Percentiles rank a stretch among this genome's conserved stretches.
Evolutionary conservation across 2,797 vertebrate genomes (phyloP).

Genomic region (Nyctibius grandis): DNA sequence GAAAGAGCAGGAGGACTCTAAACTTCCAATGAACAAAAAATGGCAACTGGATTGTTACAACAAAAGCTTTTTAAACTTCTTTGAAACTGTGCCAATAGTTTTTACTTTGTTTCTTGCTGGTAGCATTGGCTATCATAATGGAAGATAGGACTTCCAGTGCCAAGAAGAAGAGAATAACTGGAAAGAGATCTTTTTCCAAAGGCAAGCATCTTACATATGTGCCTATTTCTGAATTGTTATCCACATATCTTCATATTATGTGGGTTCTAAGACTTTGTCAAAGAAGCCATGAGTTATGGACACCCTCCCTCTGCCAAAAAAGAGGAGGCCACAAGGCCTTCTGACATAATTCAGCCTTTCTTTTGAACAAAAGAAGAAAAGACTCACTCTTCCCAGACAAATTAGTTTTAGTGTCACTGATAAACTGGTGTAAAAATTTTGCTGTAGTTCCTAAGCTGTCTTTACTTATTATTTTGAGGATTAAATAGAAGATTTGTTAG

Average conservation of each 20-base stretch:
- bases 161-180: conserved; percentile 30
- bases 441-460: neutral
- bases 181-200: conserved; percentile 2
- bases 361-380: neutral
- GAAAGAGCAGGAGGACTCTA: conserved; percentile 24
- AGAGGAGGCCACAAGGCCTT: neutral
- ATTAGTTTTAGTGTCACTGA: neutral
- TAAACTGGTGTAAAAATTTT: neutral
- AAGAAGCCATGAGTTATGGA: neutral
- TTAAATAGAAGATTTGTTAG: neutral
- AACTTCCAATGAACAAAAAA: conserved; percentile 15
- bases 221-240: conserved; percentile 20
- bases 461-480: neutral
- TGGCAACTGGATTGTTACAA: neutral
- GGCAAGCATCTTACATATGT: conserved; percentile 16
- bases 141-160: conserved; percentile 34
- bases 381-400: neutral
- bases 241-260: neutral
- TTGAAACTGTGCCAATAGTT: conserved; percentile 20
- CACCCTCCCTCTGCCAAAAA: neutral
- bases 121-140: neutral
- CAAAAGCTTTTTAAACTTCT: neutral
- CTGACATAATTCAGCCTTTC: neutral
- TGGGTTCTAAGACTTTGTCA: conserved; percentile 14
- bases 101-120: neutral